These are phyloP conservation scores for Acrocephalus arundinaceus DNA, from an alignment of 2,113 vertebrate species.

Conservation along the genomic window DNA sequence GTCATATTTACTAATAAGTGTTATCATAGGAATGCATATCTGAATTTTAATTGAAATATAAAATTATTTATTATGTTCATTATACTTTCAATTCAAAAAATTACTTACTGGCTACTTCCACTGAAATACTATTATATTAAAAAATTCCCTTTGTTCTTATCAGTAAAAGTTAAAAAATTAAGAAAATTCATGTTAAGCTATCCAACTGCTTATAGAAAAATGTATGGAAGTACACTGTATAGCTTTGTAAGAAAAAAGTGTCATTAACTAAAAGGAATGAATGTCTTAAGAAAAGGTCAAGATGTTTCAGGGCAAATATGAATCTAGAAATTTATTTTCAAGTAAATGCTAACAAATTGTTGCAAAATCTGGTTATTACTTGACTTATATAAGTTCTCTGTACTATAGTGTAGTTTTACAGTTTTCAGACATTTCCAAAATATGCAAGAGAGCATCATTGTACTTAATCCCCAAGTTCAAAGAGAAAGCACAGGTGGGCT, in stretches of 20 bases:
- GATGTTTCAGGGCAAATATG: not conserved
- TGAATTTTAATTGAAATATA: not conserved
- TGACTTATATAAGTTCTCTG: not conserved
- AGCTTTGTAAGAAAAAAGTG: not conserved
- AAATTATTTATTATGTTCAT: not conserved
- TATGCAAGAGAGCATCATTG: not conserved
- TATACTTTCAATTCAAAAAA: not conserved
- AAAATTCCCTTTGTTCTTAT: not conserved
- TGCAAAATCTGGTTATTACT: not conserved
- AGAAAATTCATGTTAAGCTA: not conserved
- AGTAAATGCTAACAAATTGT: not conserved
- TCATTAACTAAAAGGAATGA: not conserved
- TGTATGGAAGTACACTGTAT: not conserved
- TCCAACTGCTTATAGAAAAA: not conserved
- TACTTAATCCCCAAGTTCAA: not conserved
- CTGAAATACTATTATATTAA: not conserved
- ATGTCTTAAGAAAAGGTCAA: not conserved
- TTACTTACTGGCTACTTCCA: not conserved
- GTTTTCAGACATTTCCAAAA: not conserved
- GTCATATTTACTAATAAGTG: not conserved
- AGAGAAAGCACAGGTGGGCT: not conserved
- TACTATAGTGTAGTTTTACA: not conserved
- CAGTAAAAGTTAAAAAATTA: not conserved
- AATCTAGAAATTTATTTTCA: not conserved
- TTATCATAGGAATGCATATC: not conserved